These are phyloP conservation scores for Tenthredo mesomela DNA, from an alignment of 2,888 invertebrate genomes.

Conservation along the genomic window DNA sequence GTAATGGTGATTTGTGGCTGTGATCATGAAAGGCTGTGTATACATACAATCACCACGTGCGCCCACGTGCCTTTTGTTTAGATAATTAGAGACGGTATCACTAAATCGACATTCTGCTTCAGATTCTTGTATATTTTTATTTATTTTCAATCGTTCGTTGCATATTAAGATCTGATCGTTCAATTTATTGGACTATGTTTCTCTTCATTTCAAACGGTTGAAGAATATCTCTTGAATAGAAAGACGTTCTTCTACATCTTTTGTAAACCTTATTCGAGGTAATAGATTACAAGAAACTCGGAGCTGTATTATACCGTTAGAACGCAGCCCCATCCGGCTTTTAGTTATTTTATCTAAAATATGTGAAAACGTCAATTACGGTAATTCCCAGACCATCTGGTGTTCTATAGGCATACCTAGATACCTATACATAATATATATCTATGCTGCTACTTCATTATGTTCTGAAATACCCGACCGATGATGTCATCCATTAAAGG, in stretches of 20 bases:
- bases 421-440: background rate
- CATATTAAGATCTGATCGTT: background rate
- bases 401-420: background rate
- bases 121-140: background rate
- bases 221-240: background rate
- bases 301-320: background rate
- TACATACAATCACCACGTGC: slow-evolving; percentile 20
- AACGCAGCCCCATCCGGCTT: slow-evolving; percentile 18
- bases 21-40: slow-evolving; percentile 52
- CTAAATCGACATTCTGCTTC: background rate
- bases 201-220: background rate
- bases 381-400: slow-evolving; percentile 1
- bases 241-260: background rate
- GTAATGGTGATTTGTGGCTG: slow-evolving; percentile 77
- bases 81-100: background rate
- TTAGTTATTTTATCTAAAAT: slow-evolving; percentile 47
- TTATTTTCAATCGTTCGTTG: background rate
- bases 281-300: slow-evolving; percentile 37
- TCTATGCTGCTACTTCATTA: background rate
- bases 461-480: background rate
- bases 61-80: background rate
- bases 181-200: background rate
- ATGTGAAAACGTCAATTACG: slow-evolving; percentile 44
- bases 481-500: slow-evolving; percentile 14
- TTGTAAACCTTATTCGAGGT: background rate